A percentile compares a stretch with the other conserved stretches of the same genome.
These are phyloP conservation scores for Drosophila miranda DNA, from an alignment of 1,140 invertebrate genomes.

Conservation along the genomic window DNA sequence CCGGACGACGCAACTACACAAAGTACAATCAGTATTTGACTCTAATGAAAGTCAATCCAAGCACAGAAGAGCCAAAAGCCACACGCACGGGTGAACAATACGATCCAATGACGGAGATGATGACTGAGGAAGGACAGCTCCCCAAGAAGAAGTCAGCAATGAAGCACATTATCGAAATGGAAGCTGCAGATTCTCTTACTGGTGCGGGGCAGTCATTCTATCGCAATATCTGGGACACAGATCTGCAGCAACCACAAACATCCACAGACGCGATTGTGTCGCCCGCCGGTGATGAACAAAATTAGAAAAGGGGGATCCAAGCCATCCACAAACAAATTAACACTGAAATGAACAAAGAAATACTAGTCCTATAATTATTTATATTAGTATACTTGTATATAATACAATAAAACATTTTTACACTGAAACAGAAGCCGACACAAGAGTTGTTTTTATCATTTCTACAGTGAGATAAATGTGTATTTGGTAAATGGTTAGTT, in stretches of 20 bases:
- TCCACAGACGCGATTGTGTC: too few relatives aligned
- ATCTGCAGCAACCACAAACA: too few relatives aligned
- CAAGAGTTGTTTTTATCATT: neutral
- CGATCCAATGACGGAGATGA: conserved; percentile 28
- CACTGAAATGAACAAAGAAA: conserved; percentile 22
- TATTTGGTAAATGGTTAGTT: conserved; percentile 16
- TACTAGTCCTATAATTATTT: too few relatives aligned
- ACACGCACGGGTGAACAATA: conserved; percentile 63
- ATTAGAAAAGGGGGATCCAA: too few relatives aligned
- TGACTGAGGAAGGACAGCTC: conserved; percentile 6
- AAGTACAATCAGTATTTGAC: conserved; percentile 95
- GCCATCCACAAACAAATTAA: too few relatives aligned
- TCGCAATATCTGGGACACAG: too few relatives aligned
- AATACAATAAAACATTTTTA: neutral
- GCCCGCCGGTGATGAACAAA: neutral
- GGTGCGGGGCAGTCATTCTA: too few relatives aligned
- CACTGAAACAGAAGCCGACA: neutral
- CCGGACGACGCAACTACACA: conserved; percentile 94
- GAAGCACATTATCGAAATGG: too few relatives aligned
- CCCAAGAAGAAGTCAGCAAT: neutral
- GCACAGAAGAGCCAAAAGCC: conserved; percentile 65
- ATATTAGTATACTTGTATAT: neutral
- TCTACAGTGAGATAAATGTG: conserved; percentile 16
- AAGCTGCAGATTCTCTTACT: too few relatives aligned
- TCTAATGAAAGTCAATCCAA: conserved; percentile 84